Base-by-base conservation (phyloP, 2,797 vertebrate species). In the Spondyliosoma cantharus region DNA sequence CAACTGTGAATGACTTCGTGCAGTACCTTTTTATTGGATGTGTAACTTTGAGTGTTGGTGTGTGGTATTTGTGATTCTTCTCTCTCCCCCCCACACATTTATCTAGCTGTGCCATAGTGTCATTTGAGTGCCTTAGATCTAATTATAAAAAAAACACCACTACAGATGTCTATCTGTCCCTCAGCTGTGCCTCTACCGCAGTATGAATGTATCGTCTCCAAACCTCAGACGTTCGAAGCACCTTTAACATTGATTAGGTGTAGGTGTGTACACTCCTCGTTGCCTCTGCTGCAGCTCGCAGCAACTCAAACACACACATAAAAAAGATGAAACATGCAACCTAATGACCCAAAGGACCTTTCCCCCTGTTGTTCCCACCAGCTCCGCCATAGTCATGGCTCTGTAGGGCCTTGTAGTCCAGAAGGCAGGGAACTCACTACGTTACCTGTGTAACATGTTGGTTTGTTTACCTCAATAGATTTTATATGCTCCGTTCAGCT, bases 121-220 rank as follows among this genome's bases (percentile, higher is more conserved):
- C 91, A 90, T 94, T 94, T 90, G 93, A 96, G 95, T 96, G 95
- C 95, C 95, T 96, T 96, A 95, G 94, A 93, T 91, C 46, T 91
- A 93, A 92, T 90, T 90, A 84, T 86, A 83, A 87, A 37, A 87
- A 37, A 87, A 87, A 87, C 89, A 89, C 92, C 86, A 90, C 91
- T 91, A 88, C 90, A 91, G 91, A 90, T 91, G 87, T 93, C 87
- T 82, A 80, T 89, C 76, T 92, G 88, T 87, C 90, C 91, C 89
- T 93, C 90, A 92, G 93, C 93, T 87, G 94, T 95, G 95, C 95
- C 95, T 95, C 94, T 88, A 93, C 92, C 73, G 90, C 94, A 90
- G 93, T 90, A 93, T 91, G 93, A 95, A 95, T 95, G 95, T 95
- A 95, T 92, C 42, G 84, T 94, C 90, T 92, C 91, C 82, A 82